Base-by-base conservation (phyloP, 2,888 invertebrate genomes). In the Megalurothrips usitatus region DNA sequence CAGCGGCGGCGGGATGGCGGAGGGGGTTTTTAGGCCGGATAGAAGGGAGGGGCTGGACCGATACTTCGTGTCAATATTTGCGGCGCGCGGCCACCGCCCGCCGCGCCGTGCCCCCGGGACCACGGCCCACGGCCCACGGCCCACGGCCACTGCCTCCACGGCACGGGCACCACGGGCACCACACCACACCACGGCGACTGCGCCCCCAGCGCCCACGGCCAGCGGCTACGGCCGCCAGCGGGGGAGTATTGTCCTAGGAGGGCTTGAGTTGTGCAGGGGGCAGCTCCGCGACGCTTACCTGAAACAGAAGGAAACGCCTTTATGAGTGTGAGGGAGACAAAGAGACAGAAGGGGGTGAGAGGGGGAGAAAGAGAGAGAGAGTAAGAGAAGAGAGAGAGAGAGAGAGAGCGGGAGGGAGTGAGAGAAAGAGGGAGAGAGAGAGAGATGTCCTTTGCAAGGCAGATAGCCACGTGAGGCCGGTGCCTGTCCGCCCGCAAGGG, bases 1-100 rank as follows among this genome's bases (percentile, higher is more conserved):
- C 6, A 43, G 34, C 2, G 2, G 34, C 3, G 2, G 6, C 6
- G 34, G 34, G 34, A 43, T 43, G 6, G 34, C 2, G 34, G 34
- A 43, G 34, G 34, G 34, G 34, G 3, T 2, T 43, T 43, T 43
- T 43, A 43, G 34, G 34, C 19, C 19, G 58, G 58, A 58, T 12
- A 12, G 19, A 52, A 10, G 34, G 34, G 34, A 43, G 19, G 58
- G 68, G 11, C 68, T 12, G 68, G 68, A 75, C 68, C 68, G 68
- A 75, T 75, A 75, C 68, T 75, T 75, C 23, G 68, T 75, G 68
- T 75, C 68, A 75, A 75, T 75, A 75, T 75, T 75, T 75, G 68
- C 68, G 23, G 23, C n/a, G 58, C 58, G 23, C 26, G 68, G 68
- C 68, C 68, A 12, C 68, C 23, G 23, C 6, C 23, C 26, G 23